These are phyloP conservation scores for Salvelinus sp. DNA, from an alignment of 2,113 vertebrate species.

Conservation along the genomic window DNA sequence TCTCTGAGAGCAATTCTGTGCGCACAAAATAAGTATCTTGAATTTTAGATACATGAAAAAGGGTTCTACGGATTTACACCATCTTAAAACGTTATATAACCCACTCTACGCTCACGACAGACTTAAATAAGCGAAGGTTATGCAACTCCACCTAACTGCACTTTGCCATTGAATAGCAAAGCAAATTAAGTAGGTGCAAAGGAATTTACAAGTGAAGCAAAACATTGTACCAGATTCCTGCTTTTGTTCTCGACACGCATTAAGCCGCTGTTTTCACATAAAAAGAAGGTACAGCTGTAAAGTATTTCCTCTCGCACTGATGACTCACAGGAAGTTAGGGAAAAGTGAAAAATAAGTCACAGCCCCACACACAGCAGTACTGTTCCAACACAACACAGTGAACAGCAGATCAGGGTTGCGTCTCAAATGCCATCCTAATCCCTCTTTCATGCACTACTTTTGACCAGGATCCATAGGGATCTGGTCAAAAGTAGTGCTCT, in stretches of 20 bases:
- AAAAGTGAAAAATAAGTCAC: constrained; percentile 72
- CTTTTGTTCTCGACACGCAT: constrained; percentile 72
- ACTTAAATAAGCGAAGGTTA: constrained; percentile 76
- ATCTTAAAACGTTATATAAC: constrained; percentile 78
- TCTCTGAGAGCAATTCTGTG: constrained; percentile 53
- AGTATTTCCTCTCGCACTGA: constrained; percentile 61
- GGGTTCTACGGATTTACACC: constrained; percentile 58
- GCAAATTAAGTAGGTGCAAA: constrained; percentile 72
- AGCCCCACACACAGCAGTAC: constrained; percentile 8
- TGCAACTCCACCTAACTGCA: constrained; percentile 68
- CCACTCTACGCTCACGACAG: constrained; percentile 73
- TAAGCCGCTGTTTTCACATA: constrained; percentile 70
- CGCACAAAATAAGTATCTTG: constrained; percentile 52
- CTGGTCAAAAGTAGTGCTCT: too few relatives aligned
- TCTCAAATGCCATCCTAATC: too few relatives aligned
- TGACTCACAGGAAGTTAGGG: constrained; percentile 77
- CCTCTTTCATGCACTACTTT: too few relatives aligned
- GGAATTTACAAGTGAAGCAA: constrained; percentile 76
- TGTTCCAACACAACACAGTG: too few relatives aligned
- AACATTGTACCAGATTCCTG: constrained; percentile 72
- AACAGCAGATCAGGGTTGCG: too few relatives aligned
- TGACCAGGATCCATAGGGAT: too few relatives aligned
- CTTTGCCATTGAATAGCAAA: constrained; percentile 65
- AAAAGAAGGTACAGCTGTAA: constrained; percentile 63
- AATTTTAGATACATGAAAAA: constrained; percentile 60